phyloP scores from a whole-genome alignment of 1,140 invertebrate genomes.

The Frieseomelitta varia region DNA sequence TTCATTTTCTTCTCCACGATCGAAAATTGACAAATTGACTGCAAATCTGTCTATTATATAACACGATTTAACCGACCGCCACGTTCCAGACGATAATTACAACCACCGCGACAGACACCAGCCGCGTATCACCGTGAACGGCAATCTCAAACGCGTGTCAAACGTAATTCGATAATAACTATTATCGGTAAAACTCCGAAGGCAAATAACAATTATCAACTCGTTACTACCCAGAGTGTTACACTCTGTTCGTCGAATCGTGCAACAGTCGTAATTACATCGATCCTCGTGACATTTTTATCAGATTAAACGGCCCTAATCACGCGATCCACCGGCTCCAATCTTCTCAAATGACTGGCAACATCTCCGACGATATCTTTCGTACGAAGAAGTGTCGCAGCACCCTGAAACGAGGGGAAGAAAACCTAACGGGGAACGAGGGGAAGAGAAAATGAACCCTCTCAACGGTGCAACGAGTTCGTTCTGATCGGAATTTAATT shows the following conservation, averaged over 20 bases:
- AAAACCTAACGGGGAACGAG: background rate
- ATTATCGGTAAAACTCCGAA: constrained; percentile 26
- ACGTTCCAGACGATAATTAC: background rate
- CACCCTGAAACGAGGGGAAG: background rate
- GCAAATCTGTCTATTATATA: too few relatives aligned
- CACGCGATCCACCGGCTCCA: background rate
- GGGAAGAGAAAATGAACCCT: background rate
- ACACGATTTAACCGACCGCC: background rate
- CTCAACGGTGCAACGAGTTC: background rate
- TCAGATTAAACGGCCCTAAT: constrained; percentile 32
- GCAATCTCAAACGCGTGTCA: constrained; percentile 31
- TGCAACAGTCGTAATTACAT: constrained; percentile 43
- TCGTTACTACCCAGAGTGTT: constrained; percentile 12
- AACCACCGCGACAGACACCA: background rate
- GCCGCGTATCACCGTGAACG: background rate
- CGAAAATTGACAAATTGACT: too few relatives aligned
- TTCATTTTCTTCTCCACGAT: too few relatives aligned
- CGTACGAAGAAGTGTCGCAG: background rate
- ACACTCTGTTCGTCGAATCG: background rate
- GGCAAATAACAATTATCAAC: constrained; percentile 48
- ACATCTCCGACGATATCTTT: background rate
- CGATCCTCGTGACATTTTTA: constrained; percentile 38
- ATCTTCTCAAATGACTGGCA: constrained; percentile 18
- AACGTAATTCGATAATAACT: constrained; percentile 54
- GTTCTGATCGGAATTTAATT: constrained; percentile 73